These are phyloP conservation scores for Esperia sulphurella DNA, from an alignment of 2,888 invertebrate species.

Conservation along the genomic window DNA sequence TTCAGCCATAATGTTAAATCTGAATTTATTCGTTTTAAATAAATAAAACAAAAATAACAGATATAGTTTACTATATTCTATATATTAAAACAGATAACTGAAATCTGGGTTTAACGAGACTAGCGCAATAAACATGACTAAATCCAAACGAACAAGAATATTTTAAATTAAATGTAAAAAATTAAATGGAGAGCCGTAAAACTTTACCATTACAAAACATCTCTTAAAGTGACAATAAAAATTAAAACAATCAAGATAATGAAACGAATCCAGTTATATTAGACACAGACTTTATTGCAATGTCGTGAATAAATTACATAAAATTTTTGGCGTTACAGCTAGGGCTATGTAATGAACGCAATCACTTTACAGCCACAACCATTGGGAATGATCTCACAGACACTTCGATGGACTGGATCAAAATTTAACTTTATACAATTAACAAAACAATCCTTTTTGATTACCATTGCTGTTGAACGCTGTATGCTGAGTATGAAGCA, in stretches of 20 bases:
- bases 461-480: neutral
- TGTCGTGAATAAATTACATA: slow-evolving; percentile 31
- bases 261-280: slow-evolving; percentile 21
- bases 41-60: too few species aligned
- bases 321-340: slow-evolving; percentile 12
- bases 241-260: neutral
- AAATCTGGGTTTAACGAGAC: too few species aligned
- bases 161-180: neutral
- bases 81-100: too few species aligned
- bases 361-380: neutral
- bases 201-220: neutral
- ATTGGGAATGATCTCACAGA: neutral
- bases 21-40: too few species aligned
- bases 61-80: too few species aligned
- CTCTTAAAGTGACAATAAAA: neutral
- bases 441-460: neutral
- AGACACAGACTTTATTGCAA: slow-evolving; percentile 29
- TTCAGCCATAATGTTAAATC: too few species aligned
- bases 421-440: too few species aligned
- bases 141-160: too few species aligned
- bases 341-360: neutral
- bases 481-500: slow-evolving; percentile 45
- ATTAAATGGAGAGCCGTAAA: neutral
- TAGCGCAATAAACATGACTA: too few species aligned
- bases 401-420: too few species aligned